phyloP scores from a whole-genome alignment of 2,888 invertebrate species.

The Ormyrus rosae region DNA sequence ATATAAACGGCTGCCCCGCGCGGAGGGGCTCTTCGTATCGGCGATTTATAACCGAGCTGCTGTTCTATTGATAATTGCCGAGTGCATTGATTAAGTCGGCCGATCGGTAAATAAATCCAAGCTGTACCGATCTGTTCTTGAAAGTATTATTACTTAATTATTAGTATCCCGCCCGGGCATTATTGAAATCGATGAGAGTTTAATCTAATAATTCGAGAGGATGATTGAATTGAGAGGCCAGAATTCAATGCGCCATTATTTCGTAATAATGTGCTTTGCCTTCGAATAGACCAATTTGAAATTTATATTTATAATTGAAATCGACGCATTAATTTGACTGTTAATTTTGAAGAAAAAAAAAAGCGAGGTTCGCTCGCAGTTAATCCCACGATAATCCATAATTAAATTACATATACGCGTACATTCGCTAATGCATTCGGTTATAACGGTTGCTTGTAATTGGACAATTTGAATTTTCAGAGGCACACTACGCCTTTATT shows the following conservation, averaged over 20 bases:
- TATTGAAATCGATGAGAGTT: constrained; percentile 35
- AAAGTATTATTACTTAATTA: no score
- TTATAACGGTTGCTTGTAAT: constrained; percentile 35
- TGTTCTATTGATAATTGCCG: not conserved
- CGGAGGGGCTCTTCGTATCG: not conserved
- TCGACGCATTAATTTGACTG: constrained; percentile 9
- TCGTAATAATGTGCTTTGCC: not conserved
- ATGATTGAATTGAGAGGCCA: not conserved
- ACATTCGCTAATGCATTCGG: constrained; percentile 42
- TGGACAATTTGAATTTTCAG: constrained; percentile 50
- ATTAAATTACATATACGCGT: constrained; percentile 33
- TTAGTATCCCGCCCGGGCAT: not conserved
- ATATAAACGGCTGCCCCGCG: not conserved
- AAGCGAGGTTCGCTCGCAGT: constrained; percentile 4
- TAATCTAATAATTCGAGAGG: constrained; percentile 12
- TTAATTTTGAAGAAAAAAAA: constrained; percentile 15
- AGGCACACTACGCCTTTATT: constrained; percentile 17
- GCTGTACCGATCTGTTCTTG: no score
- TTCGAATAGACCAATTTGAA: not conserved
- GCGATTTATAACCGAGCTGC: not conserved
- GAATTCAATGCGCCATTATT: constrained; percentile 2
- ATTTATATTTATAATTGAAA: constrained; percentile 26
- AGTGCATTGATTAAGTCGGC: not conserved
- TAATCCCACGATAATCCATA: constrained; percentile 36
- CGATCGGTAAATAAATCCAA: constrained; percentile 17